Percentiles rank a stretch among this genome's conserved stretches.
phyloP scores from a whole-genome alignment of 2,113 vertebrate species.

The Sphyrna mokarran region DNA sequence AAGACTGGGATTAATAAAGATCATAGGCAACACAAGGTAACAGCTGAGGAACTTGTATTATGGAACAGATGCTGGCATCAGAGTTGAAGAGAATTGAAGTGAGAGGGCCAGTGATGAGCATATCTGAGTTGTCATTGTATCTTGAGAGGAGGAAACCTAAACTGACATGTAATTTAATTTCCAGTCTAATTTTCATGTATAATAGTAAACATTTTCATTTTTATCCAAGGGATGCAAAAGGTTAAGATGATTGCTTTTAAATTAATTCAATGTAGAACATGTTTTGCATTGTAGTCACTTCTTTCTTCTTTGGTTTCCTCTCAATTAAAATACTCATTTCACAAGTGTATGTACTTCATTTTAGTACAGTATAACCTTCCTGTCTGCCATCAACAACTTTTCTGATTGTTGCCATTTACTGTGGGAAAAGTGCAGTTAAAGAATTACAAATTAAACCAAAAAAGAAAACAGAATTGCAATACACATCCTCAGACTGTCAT shows the following conservation, averaged over 20 bases:
- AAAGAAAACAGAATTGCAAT: neutral
- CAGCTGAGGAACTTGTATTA: neutral
- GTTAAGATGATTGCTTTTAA: neutral
- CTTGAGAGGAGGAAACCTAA: neutral
- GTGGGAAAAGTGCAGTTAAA: neutral
- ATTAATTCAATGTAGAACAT: neutral
- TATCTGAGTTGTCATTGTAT: neutral
- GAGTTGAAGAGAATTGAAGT: neutral
- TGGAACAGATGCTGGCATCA: neutral
- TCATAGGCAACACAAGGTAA: neutral
- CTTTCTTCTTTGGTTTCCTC: neutral
- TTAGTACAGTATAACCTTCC: neutral
- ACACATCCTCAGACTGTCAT: neutral
- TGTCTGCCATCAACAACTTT: neutral
- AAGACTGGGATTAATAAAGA: neutral
- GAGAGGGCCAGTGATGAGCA: neutral
- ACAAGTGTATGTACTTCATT: neutral
- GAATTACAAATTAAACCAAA: neutral
- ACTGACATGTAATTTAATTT: conserved; percentile 19
- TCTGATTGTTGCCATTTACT: neutral
- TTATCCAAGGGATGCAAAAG: neutral
- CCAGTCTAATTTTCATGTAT: conserved; percentile 6
- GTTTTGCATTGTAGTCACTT: neutral
- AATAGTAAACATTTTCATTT: neutral
- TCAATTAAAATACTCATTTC: neutral